Evolutionary conservation across 1,140 invertebrate species (phyloP).

Genomic region (Drosophila albomicans): DNA sequence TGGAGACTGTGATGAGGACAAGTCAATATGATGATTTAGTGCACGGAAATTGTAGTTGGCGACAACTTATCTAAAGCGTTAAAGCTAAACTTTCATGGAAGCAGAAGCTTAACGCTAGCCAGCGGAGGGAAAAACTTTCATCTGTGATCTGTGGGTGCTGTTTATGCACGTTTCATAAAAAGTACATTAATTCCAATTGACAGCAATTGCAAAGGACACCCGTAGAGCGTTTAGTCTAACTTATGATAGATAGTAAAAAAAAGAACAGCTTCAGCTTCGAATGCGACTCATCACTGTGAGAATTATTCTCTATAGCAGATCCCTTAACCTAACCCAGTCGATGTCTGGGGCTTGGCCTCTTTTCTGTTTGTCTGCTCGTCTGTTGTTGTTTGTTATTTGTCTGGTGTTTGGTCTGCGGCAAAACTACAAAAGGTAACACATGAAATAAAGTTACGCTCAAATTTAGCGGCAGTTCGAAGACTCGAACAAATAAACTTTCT

Average conservation of each 20-base stretch:
- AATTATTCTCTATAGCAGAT: constrained; percentile 41
- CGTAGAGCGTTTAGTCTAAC: constrained; percentile 50
- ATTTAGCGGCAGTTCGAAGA: constrained; percentile 79
- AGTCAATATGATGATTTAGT: constrained; percentile 79
- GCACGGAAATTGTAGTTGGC: constrained; percentile 60
- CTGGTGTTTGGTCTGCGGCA: constrained; percentile 56
- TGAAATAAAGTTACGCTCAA: constrained; percentile 75
- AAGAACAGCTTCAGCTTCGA: constrained; percentile 2
- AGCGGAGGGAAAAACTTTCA: neutral
- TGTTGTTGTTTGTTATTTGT: constrained; percentile 45
- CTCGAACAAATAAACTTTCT: constrained; percentile 71
- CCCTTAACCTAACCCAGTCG: constrained; percentile 7
- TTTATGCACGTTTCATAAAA: constrained; percentile 70
- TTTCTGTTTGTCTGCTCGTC: constrained; percentile 19
- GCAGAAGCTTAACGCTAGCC: neutral
- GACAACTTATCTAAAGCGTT: constrained; percentile 12
- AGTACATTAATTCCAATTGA: constrained; percentile 77
- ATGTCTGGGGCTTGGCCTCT: constrained; percentile 12
- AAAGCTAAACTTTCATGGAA: neutral
- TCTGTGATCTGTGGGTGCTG: constrained; percentile 43
- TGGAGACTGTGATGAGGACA: constrained; percentile 53
- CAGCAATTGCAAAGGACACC: constrained; percentile 71
- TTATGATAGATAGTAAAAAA: constrained; percentile 8
- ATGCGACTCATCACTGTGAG: constrained; percentile 53
- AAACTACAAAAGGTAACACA: constrained; percentile 76